phyloP scores from a whole-genome alignment of 2,797 vertebrate genomes.

The Emys orbicularis region DNA sequence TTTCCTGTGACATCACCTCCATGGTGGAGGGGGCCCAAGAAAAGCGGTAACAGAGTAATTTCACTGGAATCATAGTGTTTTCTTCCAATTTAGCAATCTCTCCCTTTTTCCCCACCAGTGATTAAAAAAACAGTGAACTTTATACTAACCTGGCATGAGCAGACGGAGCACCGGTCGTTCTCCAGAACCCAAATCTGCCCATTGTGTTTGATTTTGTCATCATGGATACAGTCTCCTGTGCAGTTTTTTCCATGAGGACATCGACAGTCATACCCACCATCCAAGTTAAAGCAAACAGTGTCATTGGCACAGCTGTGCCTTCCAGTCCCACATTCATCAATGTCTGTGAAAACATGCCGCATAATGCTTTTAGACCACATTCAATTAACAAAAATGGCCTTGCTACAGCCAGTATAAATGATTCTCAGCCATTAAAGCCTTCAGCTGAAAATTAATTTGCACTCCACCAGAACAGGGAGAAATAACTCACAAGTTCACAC shows the following conservation, averaged over 20 bases:
- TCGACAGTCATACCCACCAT: slow-evolving; percentile 96
- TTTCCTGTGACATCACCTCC: background rate
- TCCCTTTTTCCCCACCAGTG: background rate
- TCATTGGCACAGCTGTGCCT: slow-evolving; percentile 97
- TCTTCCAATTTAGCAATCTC: background rate
- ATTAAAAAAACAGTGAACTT: background rate
- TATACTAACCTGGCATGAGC: slow-evolving; percentile 94
- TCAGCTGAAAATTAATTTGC: slow-evolving; percentile 62
- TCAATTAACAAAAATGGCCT: slow-evolving; percentile 53
- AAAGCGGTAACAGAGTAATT: background rate
- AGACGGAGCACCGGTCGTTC: slow-evolving; percentile 96
- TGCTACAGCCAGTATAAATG: slow-evolving; percentile 4
- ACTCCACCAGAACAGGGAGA: background rate
- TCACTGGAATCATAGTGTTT: rapidly evolving
- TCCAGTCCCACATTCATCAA: slow-evolving; percentile 95
- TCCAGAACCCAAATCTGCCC: slow-evolving; percentile 99
- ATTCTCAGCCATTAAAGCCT: slow-evolving; percentile 33
- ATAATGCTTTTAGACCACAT: slow-evolving; percentile 49
- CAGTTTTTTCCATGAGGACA: slow-evolving; percentile 98
- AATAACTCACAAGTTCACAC: background rate
- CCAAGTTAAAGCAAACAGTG: slow-evolving; percentile 97
- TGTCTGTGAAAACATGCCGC: slow-evolving; percentile 84
- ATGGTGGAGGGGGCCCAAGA: background rate
- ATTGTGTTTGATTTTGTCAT: slow-evolving; percentile 94
- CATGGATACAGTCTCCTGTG: slow-evolving; percentile 95